These are phyloP conservation scores for Eulimnadia texana DNA, from an alignment of 1,140 invertebrate species.

Conservation along the genomic window DNA sequence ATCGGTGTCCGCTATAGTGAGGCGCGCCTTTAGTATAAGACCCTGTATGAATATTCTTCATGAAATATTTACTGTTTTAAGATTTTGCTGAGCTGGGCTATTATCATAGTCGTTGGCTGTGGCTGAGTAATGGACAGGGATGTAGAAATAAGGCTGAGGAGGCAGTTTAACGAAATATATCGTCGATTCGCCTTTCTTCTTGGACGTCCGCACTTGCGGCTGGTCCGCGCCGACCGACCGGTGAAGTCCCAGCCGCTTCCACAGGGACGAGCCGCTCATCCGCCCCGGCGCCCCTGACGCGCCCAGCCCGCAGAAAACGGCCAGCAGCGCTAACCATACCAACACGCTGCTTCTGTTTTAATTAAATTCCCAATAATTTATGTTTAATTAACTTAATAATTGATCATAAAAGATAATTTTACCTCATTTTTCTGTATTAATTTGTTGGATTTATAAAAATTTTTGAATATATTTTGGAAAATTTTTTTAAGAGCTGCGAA, in stretches of 20 bases:
- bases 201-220: slow-evolving; percentile 9
- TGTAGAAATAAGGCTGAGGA: slow-evolving; percentile 16
- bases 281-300: background rate
- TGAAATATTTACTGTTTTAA: slow-evolving; percentile 13
- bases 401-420: too few relatives aligned
- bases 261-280: background rate
- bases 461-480: too few relatives aligned
- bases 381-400: background rate
- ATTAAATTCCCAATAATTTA: too few relatives aligned
- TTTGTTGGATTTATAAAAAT: too few relatives aligned
- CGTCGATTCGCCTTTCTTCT: slow-evolving; percentile 17
- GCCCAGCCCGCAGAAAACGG: too few relatives aligned
- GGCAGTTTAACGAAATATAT: slow-evolving; percentile 17
- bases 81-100: background rate
- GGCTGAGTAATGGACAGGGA: background rate
- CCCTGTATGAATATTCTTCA: too few relatives aligned
- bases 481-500: too few relatives aligned
- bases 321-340: background rate
- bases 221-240: slow-evolving; percentile 9
- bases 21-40: too few relatives aligned
- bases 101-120: background rate
- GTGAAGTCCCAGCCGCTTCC: slow-evolving; percentile 12
- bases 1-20: too few relatives aligned
- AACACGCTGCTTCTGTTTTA: too few relatives aligned
- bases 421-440: too few relatives aligned